Base-by-base conservation (phyloP, 2,888 invertebrate genomes). In the Eilema caniola region DNA sequence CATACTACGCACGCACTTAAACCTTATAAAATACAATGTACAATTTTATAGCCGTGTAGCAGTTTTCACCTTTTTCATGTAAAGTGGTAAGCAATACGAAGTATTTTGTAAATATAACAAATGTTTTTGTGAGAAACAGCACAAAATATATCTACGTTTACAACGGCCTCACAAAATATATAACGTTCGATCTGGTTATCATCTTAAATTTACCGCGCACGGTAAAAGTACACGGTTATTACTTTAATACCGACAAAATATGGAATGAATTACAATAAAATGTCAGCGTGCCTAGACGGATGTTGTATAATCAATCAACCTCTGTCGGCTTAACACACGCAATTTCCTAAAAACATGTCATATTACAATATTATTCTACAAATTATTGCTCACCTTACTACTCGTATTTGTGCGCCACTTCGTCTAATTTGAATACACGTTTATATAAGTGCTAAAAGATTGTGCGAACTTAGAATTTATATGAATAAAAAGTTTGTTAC, bases 241-340 rank as follows among this genome's bases (percentile, higher is more conserved):
- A 16, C 24, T 59, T 20, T 60, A 66, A 41, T 66, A 66, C 37
- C 1, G 24, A 59, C 66, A 53, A 53, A 66, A 66, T 60, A 66
- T 24, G 41, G 20, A 37, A 24, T 25, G 66, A 66, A 66, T 62
- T 66, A 59, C 25, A 78, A 75, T 77, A 47, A 53, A 47, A 75
- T 61, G 72, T 61, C 77, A 69, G 37, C 61, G 31, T 56, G 31
- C 25, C 66, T 66, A 57, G 66, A 66, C 66, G 41, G 66, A 66
- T 66, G 66, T 24, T 53, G 53, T 68, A 61, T 68, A 69, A 77
- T 77, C 67, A 78, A 77, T 77, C 77, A 78, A 67, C 28, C 28
- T 11, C 4, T 65, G 64, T 66, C 70, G 20, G 66, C 72, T 67
- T 57, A 61, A 28, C 4, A 31, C 33, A 41, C 61, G 69, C 67